Base-by-base conservation (phyloP, 2,797 vertebrate species). In the Neostethus bicornis region DNA sequence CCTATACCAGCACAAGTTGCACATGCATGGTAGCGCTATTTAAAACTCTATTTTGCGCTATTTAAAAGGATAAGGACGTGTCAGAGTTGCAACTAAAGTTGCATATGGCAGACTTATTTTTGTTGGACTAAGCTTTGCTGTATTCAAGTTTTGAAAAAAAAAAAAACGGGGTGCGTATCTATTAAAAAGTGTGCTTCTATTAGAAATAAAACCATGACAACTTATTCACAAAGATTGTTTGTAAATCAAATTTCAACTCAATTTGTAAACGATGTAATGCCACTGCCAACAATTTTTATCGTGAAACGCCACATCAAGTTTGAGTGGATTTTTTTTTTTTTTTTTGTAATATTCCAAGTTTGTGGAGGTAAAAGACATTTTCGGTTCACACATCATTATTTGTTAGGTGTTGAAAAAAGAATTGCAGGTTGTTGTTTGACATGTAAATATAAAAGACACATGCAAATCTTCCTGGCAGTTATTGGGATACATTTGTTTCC, bases 401-500 rank as follows among this genome's bases (percentile, higher is more conserved):
- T 46, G 67, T 72, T 53, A 61, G 37, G 43, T 48, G 34, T 6
- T 35, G 28, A 19, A 23, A 57, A 52, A 35, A 35, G 32, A 7
- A 35, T 35, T 35, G 35, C 32, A n/a, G 32, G 32, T 13, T 14
- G 54, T 71, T 73, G 13, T 39, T 46, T 56, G 61, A 69, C 53
- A 58, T 7, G 9, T n/a, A 28, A 50, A 73, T 55, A 75, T 68
- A n/a, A 66, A 61, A 75, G 37, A 17, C 20, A 3, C 29, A 72
- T 69, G 58, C 47, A 70, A 69, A 80, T 61, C 28, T 51, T 5
- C 35, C 48, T 53, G 35, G 7, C 47, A 32, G 66, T 77, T 61
- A 70, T 79, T 75, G 51, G 21, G 46, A 64, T 67, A 47, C 63
- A 38, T 73, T 78, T 58, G 41, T 59, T 52, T 50, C 52, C 13